These are phyloP conservation scores for Caradrina kadenii DNA, from an alignment of 2,888 invertebrate species.

Conservation along the genomic window DNA sequence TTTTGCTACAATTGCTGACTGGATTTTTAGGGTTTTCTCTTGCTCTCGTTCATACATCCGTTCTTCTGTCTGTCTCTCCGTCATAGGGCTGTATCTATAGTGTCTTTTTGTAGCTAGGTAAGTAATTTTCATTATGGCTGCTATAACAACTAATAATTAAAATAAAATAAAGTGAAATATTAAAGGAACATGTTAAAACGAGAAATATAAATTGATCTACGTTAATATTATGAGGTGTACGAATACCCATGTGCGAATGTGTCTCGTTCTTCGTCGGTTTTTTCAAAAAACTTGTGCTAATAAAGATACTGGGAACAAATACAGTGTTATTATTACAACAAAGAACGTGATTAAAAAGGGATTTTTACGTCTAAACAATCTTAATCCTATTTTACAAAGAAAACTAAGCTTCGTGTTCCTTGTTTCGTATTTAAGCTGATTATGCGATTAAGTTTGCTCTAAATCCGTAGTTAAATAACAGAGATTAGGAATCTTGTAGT, in stretches of 20 bases:
- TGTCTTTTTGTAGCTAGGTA: no score
- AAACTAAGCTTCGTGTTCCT: slow-evolving; percentile 33
- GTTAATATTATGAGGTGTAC: no score
- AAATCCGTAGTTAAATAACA: slow-evolving; percentile 44
- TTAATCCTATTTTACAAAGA: slow-evolving; percentile 11
- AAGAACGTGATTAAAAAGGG: not conserved
- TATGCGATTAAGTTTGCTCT: slow-evolving; percentile 49
- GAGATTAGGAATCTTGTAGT: slow-evolving; percentile 49
- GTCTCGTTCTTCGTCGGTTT: not conserved
- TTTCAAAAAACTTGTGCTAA: not conserved
- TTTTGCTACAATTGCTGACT: not conserved
- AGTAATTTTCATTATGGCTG: no score
- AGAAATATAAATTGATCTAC: no score
- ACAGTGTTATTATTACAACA: not conserved
- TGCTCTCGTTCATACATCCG: no score
- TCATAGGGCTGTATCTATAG: no score
- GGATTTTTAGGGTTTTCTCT: not conserved
- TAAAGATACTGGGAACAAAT: not conserved
- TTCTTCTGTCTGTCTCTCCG: no score
- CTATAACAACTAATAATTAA: no score
- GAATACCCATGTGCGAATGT: no score
- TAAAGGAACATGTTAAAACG: no score
- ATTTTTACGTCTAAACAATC: slow-evolving; percentile 16
- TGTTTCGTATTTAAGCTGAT: slow-evolving; percentile 38
- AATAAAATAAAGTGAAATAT: no score